A percentile compares a stretch with the other conserved stretches of the same genome.
Evolutionary conservation across 2,113 vertebrate species (phyloP).

Genomic region (Seriola rivoliana): DNA sequence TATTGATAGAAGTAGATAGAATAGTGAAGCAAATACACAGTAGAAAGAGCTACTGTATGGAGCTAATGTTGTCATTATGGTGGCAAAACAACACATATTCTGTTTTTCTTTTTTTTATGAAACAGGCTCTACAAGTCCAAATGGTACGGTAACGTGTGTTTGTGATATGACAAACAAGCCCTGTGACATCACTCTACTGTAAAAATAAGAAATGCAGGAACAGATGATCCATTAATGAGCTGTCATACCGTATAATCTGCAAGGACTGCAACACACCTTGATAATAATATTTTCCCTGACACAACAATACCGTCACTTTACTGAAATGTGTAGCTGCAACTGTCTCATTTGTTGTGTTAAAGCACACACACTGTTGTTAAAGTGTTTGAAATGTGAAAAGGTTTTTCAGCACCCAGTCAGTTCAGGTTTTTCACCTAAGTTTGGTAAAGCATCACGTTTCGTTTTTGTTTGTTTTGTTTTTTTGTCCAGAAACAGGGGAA

Average conservation of each 20-base stretch:
- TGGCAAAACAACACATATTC: not conserved
- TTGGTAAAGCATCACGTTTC: not conserved
- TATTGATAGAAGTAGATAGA: not conserved
- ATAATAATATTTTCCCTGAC: not conserved
- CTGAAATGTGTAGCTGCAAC: not conserved
- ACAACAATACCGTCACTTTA: constrained; percentile 4
- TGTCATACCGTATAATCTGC: constrained; percentile 3
- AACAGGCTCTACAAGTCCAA: not conserved
- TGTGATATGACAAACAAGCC: not conserved
- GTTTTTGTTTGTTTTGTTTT: not conserved
- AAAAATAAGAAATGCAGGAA: not conserved
- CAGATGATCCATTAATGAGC: constrained; percentile 4
- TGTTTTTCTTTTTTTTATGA: not conserved
- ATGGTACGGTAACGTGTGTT: not conserved
- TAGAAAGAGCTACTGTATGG: not conserved
- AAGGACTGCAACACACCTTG: not conserved
- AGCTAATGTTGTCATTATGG: not conserved
- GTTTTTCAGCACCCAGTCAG: not conserved
- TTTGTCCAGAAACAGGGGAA: not conserved
- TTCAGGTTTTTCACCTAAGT: not conserved
- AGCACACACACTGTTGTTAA: not conserved
- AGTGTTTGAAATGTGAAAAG: not conserved
- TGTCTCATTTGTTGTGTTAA: not conserved
- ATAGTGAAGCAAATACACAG: not conserved
- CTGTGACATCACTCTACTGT: not conserved